Evolutionary conservation across 2,113 vertebrate species (phyloP).

Genomic region (Poecile atricapillus): DNA sequence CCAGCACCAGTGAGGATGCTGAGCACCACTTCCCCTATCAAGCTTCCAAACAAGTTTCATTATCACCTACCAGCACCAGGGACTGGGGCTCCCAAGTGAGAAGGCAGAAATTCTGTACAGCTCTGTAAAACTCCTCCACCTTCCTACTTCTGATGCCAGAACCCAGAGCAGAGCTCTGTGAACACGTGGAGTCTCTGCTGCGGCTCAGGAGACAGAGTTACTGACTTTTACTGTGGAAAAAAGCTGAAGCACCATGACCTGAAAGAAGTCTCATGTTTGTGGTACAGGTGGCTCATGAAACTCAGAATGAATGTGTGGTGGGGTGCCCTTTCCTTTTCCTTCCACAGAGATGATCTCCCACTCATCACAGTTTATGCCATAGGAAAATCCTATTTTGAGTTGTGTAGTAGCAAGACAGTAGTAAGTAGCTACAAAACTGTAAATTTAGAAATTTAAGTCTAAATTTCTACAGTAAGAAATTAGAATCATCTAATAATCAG

Average conservation of each 20-base stretch:
- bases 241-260: not conserved
- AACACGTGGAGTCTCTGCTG: not conserved
- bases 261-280: not conserved
- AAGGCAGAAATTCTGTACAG: not conserved
- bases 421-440: not conserved
- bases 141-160: not conserved
- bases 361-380: not conserved
- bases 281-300: not conserved
- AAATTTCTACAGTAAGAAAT: not conserved
- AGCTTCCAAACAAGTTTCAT: not conserved
- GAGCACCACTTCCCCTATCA: fast-evolving
- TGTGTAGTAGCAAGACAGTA: not conserved
- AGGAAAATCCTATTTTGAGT: not conserved
- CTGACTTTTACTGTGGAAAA: not conserved
- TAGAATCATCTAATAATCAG: not conserved
- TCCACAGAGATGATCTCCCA: not conserved
- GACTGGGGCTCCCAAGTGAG: not conserved
- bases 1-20: not conserved
- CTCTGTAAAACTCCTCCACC: not conserved
- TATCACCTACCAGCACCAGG: not conserved
- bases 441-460: not conserved
- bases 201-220: not conserved
- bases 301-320: fast-evolving
- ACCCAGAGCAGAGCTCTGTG: not conserved
- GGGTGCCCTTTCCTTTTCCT: not conserved